Evolutionary conservation across 1,140 invertebrate genomes (phyloP).

Genomic region (Cydia splendana): DNA sequence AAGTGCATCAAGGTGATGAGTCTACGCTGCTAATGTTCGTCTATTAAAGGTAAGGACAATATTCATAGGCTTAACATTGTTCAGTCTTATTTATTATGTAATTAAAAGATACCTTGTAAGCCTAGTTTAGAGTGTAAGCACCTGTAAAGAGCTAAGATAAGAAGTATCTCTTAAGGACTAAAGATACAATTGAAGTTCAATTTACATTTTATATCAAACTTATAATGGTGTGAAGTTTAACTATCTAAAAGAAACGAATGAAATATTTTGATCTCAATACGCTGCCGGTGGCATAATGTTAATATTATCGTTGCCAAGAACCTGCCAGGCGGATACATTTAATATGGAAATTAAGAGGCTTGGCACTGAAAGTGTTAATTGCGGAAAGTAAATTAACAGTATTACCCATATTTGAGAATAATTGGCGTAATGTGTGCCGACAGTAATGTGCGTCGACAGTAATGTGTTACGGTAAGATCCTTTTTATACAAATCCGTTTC

Average conservation of each 20-base stretch:
- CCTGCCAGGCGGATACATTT: constrained; percentile 9
- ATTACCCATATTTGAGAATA: not conserved
- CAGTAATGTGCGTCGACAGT: not conserved
- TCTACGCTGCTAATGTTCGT: constrained; percentile 48
- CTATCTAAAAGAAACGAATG: not conserved
- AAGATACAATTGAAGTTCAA: too few relatives aligned
- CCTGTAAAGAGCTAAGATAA: too few relatives aligned
- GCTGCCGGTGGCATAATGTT: not conserved
- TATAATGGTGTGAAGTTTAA: not conserved
- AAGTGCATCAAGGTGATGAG: constrained; percentile 71
- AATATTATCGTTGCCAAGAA: not conserved
- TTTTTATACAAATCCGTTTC: not conserved
- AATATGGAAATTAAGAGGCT: constrained; percentile 1
- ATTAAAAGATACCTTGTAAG: not conserved
- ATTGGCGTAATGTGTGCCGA: not conserved
- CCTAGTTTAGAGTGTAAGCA: too few relatives aligned
- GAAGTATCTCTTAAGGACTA: too few relatives aligned
- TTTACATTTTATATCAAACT: too few relatives aligned
- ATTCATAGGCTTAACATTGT: not conserved
- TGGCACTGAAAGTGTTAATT: constrained; percentile 21
- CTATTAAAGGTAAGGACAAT: constrained; percentile 47
- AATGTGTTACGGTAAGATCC: not conserved
- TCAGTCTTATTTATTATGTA: not conserved
- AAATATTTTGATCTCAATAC: not conserved
- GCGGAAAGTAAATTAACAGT: not conserved